A percentile compares a stretch with the other conserved stretches of the same genome.
Evolutionary conservation across 2,888 invertebrate genomes (phyloP).

Genomic region (Yponomeuta malinellus): DNA sequence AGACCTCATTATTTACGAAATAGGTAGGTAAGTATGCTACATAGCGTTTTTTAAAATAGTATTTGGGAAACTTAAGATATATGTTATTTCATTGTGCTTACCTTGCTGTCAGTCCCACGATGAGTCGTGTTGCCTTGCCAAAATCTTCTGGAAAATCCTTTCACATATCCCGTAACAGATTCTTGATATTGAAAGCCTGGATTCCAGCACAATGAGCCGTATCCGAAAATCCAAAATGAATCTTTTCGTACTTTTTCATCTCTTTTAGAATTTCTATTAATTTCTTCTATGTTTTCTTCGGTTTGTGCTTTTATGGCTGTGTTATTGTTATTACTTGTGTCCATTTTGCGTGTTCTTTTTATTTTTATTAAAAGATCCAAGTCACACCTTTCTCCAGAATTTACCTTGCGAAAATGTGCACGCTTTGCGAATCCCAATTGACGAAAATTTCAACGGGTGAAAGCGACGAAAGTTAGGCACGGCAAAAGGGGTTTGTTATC

Average conservation of each 20-base stretch:
- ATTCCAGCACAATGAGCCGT: conserved; percentile 96
- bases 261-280: neutral
- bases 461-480: conserved; percentile 38
- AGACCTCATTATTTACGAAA: no score
- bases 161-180: conserved; percentile 87
- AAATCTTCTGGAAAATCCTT: conserved; percentile 88
- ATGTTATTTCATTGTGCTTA: conserved; percentile 40
- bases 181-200: conserved; percentile 91
- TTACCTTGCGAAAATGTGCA: conserved; percentile 17
- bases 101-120: conserved; percentile 84
- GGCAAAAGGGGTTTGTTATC: conserved; percentile 33
- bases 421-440: conserved; percentile 31
- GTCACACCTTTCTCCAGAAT: conserved; percentile 12
- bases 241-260: conserved; percentile 49
- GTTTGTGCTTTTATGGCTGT: neutral
- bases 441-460: conserved; percentile 26
- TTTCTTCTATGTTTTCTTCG: neutral
- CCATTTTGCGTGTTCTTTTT: neutral
- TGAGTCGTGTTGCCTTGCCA: conserved; percentile 95
- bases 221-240: conserved; percentile 93
- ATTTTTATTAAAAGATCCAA: neutral
- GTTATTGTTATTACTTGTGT: neutral
- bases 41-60: neutral
- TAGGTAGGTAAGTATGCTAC: neutral
- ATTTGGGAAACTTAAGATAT: neutral